phyloP scores from a whole-genome alignment of 2,888 invertebrate genomes.

The Chelonus formosanus region DNA sequence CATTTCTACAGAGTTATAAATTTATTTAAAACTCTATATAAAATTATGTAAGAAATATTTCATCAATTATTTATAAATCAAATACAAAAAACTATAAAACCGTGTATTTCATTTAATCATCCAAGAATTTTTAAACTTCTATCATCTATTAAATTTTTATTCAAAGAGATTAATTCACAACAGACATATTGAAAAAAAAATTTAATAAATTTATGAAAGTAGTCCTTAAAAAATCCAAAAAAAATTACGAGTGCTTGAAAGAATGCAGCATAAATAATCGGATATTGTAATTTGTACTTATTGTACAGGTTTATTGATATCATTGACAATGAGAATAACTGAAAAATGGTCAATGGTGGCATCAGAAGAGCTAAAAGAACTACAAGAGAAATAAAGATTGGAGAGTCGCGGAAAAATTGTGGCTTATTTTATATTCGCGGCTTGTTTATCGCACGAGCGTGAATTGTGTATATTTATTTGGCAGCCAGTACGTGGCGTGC shows the following conservation, averaged over 20 bases:
- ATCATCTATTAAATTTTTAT: too few relatives aligned
- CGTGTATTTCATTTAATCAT: too few relatives aligned
- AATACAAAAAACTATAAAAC: too few relatives aligned
- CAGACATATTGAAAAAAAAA: too few relatives aligned
- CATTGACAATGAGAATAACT: slow-evolving; percentile 14
- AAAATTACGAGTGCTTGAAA: slow-evolving; percentile 1
- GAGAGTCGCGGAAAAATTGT: slow-evolving; percentile 41
- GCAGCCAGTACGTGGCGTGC: slow-evolving; percentile 49
- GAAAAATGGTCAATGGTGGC: slow-evolving; percentile 27
- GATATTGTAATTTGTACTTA: slow-evolving; percentile 6
- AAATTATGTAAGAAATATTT: too few relatives aligned
- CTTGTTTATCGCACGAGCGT: slow-evolving; percentile 48
- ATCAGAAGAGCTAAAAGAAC: slow-evolving; percentile 21
- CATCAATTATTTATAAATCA: too few relatives aligned
- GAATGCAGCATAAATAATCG: slow-evolving; percentile 1
- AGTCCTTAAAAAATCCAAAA: background rate
- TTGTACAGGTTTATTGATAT: slow-evolving; percentile 8
- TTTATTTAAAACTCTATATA: too few relatives aligned
- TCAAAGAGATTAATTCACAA: too few relatives aligned
- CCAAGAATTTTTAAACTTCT: too few relatives aligned
- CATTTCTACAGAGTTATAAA: too few relatives aligned
- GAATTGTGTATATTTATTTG: slow-evolving; percentile 51
- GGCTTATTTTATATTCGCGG: slow-evolving; percentile 43
- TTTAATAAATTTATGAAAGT: too few relatives aligned
- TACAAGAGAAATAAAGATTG: slow-evolving; percentile 38